Evolutionary conservation across 2,113 vertebrate genomes (phyloP).

Genomic region (Loxodonta africana): DNA sequence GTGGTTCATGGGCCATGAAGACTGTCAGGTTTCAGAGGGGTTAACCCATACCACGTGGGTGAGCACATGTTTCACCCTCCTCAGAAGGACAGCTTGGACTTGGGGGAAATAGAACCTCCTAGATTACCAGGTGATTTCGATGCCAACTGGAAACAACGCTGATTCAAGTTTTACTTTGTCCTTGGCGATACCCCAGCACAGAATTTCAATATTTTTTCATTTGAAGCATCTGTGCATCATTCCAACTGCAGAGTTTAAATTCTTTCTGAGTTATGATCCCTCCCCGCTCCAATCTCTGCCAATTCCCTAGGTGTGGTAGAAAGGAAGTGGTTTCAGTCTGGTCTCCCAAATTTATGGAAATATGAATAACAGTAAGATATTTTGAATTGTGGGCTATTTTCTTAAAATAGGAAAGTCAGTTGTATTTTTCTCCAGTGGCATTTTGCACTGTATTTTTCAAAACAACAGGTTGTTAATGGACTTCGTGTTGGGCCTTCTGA

Average conservation of each 20-base stretch:
- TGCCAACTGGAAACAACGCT: neutral
- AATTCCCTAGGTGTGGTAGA: slow-evolving; percentile 39
- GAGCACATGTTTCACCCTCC: neutral
- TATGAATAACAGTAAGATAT: neutral
- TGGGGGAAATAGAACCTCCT: neutral
- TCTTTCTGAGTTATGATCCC: neutral
- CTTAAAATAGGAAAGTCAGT: slow-evolving; percentile 45
- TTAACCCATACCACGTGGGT: neutral
- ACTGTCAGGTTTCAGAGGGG: neutral
- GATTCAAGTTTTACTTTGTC: neutral
- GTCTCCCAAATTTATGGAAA: slow-evolving; percentile 9
- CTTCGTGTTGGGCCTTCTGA: neutral
- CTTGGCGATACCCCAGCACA: neutral
- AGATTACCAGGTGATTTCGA: neutral
- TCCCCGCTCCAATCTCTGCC: neutral
- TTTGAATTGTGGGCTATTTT: slow-evolving; percentile 28
- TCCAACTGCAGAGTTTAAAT: neutral
- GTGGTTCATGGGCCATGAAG: neutral
- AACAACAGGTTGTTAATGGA: neutral
- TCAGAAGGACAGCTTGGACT: too few species aligned
- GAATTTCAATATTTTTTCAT: slow-evolving; percentile 14
- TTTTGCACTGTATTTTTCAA: slow-evolving; percentile 43
- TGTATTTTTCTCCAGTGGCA: neutral
- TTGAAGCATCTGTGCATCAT: neutral
- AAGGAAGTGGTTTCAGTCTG: neutral